Evolutionary conservation across 2,888 invertebrate genomes (phyloP).

Genomic region (Pseudococcus jackbeardsleyi): DNA sequence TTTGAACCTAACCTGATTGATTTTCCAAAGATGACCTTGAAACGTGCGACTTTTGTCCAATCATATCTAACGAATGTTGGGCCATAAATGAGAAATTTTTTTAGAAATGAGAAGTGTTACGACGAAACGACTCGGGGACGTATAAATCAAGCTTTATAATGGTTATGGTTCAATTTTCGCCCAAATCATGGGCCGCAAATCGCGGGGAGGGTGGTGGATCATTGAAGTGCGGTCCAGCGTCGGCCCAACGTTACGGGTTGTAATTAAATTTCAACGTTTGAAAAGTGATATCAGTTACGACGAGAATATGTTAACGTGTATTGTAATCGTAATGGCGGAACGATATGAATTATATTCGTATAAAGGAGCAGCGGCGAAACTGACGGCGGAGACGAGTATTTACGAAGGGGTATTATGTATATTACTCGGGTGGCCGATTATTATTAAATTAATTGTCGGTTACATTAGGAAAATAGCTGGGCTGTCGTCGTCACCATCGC

Average conservation of each 20-base stretch:
- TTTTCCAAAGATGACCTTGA: too few species aligned
- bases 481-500: neutral
- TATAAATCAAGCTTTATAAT: conserved; percentile 20
- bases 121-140: neutral
- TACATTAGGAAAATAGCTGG: conserved; percentile 17
- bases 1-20: too few species aligned
- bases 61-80: too few species aligned
- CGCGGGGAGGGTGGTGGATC: neutral
- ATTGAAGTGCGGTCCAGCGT: neutral
- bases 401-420: conserved; percentile 26
- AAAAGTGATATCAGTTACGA: conserved; percentile 55
- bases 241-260: neutral
- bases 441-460: conserved; percentile 35
- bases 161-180: conserved; percentile 25
- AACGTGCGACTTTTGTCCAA: too few species aligned
- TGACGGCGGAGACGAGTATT: neutral
- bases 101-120: too few species aligned
- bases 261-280: conserved; percentile 49
- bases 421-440: conserved; percentile 46
- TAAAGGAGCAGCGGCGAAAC: neutral
- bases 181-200: neutral
- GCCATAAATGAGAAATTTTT: too few species aligned
- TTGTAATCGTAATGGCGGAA: conserved; percentile 34
- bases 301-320: conserved; percentile 29
- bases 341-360: conserved; percentile 38